Conservation (phyloP, 2,113 vertebrate species). For the Barbus barbus region DNA sequence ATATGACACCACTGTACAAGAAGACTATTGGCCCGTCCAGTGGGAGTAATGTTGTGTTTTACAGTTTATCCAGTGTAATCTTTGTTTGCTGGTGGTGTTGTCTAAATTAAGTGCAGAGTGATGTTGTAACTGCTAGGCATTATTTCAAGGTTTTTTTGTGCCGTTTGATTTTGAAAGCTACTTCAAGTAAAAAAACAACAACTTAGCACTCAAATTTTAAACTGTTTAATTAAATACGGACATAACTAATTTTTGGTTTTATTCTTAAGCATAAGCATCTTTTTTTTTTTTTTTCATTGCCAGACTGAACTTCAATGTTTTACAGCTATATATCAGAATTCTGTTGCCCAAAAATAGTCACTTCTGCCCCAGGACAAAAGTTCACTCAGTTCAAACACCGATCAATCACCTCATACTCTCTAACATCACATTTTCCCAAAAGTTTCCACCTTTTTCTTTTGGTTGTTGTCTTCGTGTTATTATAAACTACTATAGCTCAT, state of each 20-base stretch:
- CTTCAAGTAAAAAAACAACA: too few species aligned
- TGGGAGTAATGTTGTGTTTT: conserved; percentile 2
- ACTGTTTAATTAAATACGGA: neutral
- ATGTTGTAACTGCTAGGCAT: neutral
- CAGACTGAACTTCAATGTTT: neutral
- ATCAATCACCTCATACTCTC: neutral
- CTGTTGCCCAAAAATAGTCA: neutral
- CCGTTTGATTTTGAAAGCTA: neutral
- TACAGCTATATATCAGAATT: neutral
- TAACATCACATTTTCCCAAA: neutral
- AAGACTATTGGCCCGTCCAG: neutral
- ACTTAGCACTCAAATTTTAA: neutral
- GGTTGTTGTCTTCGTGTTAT: neutral
- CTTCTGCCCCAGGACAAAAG: neutral
- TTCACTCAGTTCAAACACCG: neutral
- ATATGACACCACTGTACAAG: neutral
- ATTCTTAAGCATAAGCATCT: too few species aligned
- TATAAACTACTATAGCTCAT: neutral
- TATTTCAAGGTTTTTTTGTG: neutral
- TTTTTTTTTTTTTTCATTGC: too few species aligned
- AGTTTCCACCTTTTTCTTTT: too few species aligned
- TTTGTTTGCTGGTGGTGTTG: neutral
- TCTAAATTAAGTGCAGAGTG: neutral
- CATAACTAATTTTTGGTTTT: neutral
- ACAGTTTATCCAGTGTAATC: neutral